These are phyloP conservation scores for Falco berigora DNA, from an alignment of 2,797 vertebrate species.

Conservation along the genomic window DNA sequence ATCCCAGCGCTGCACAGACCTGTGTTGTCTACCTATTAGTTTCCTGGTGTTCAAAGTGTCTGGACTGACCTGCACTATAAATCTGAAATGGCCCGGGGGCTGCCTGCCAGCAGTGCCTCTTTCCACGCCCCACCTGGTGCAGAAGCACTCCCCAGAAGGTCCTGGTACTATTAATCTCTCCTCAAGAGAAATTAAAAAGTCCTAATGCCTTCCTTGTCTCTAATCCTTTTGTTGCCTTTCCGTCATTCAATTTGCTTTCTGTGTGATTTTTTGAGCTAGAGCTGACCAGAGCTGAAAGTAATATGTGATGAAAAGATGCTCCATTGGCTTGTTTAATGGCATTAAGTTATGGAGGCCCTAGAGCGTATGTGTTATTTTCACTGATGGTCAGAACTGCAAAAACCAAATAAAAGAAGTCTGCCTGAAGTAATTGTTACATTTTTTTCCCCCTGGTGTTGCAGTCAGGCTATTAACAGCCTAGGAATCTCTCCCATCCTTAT, in stretches of 20 bases:
- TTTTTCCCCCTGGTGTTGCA: neutral
- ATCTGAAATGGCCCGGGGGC: neutral
- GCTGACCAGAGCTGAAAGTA: neutral
- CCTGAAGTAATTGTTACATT: neutral
- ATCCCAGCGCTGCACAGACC: neutral
- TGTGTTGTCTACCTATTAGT: neutral
- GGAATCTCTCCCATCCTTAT: neutral
- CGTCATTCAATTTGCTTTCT: neutral
- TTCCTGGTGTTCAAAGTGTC: neutral
- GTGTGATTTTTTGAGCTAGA: neutral
- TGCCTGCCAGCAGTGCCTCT: neutral
- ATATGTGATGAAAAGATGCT: neutral
- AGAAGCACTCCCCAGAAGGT: neutral
- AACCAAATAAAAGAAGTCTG: neutral
- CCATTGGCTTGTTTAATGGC: neutral
- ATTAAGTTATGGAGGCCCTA: neutral
- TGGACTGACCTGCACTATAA: neutral
- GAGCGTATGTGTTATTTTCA: neutral
- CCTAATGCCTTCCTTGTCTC: neutral
- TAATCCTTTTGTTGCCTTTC: conserved; percentile 9
- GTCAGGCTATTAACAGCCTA: neutral
- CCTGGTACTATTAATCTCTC: neutral
- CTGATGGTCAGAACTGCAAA: neutral
- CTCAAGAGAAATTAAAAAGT: conserved; percentile 13
- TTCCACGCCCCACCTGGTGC: neutral